phyloP scores from a whole-genome alignment of 1,140 invertebrate genomes.

The Eriosoma lanigerum region DNA sequence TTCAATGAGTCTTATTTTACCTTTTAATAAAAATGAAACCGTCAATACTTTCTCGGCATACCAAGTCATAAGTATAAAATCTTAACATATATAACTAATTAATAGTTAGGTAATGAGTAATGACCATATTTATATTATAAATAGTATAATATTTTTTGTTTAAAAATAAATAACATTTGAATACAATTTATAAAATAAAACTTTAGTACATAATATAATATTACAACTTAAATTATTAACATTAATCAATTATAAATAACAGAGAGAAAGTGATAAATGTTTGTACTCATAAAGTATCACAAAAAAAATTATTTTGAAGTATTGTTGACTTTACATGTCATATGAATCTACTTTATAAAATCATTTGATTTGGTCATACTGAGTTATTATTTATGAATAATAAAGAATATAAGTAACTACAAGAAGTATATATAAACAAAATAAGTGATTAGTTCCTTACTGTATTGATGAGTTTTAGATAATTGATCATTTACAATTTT shows the following conservation, averaged over 20 bases:
- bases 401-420: background rate
- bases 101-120: too few relatives aligned
- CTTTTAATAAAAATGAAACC: too few relatives aligned
- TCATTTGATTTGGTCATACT: background rate
- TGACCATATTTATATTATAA: too few relatives aligned
- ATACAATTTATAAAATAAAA: constrained; percentile 10
- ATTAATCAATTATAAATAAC: background rate
- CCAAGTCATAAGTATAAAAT: too few relatives aligned
- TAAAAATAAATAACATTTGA: constrained; percentile 42
- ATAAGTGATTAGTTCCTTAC: background rate
- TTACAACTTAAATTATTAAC: background rate
- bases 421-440: too few relatives aligned
- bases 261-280: too few relatives aligned
- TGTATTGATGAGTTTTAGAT: background rate
- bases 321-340: background rate
- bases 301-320: background rate
- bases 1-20: too few relatives aligned
- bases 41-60: too few relatives aligned
- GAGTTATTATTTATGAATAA: background rate
- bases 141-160: background rate
- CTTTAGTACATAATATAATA: background rate
- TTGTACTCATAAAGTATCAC: too few relatives aligned
- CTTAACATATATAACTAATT: too few relatives aligned
- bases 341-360: background rate
- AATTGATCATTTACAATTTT: background rate